Percentiles rank a stretch among this genome's conserved stretches.
These are phyloP conservation scores for Agrochola lychnidis DNA, from an alignment of 2,888 invertebrate genomes.

Conservation along the genomic window DNA sequence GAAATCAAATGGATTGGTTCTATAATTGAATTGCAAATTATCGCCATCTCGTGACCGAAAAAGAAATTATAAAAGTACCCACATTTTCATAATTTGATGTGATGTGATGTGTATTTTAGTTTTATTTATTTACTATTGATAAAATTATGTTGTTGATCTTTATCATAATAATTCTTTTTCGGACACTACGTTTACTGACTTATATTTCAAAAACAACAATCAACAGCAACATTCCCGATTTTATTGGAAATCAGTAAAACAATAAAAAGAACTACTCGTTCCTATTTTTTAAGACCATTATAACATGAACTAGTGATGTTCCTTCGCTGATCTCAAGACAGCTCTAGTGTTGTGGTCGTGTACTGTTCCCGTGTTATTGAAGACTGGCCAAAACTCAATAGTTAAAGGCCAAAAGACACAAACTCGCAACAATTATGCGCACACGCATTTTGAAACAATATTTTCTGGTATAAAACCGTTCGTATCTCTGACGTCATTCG, in stretches of 20 bases:
- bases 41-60: conserved; percentile 34
- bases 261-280: conserved; percentile 47
- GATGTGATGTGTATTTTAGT: conserved; percentile 27
- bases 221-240: conserved; percentile 50
- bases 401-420: conserved; percentile 76
- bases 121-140: not conserved
- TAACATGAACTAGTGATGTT: conserved; percentile 46
- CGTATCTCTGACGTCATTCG: conserved; percentile 31
- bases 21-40: conserved; percentile 25
- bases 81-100: not conserved
- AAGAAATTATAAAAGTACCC: conserved; percentile 1
- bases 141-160: conserved; percentile 16
- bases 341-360: conserved; percentile 53
- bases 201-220: conserved; percentile 51
- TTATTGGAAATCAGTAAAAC: conserved; percentile 54
- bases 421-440: conserved; percentile 61
- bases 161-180: conserved; percentile 37
- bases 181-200: not conserved
- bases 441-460: conserved; percentile 59
- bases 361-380: conserved; percentile 72
- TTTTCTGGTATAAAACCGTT: conserved; percentile 55
- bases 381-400: conserved; percentile 73
- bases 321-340: not conserved
- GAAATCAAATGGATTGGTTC: conserved; percentile 9
- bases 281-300: conserved; percentile 46